Percentiles rank a stretch among this genome's conserved stretches.
phyloP scores from a whole-genome alignment of 2,888 invertebrate species.

The Thera obeliscata region DNA sequence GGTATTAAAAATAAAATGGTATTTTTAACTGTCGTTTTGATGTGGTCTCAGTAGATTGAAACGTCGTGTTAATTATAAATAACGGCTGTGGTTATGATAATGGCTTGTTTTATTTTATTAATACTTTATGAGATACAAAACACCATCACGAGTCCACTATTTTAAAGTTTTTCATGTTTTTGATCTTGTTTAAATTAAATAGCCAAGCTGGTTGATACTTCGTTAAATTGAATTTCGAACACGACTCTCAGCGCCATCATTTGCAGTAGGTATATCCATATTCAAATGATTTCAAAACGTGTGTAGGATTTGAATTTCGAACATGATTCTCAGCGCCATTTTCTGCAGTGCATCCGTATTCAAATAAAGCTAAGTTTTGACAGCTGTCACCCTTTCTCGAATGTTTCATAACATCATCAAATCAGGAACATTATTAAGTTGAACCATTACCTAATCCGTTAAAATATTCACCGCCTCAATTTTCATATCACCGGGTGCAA shows the following conservation, averaged over 20 bases:
- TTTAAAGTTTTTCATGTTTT: not conserved
- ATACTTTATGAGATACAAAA: conserved; percentile 18
- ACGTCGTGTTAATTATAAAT: conserved; percentile 28
- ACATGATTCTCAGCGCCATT: not conserved
- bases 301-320: not conserved
- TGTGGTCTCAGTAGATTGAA: conserved; percentile 20
- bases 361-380: not conserved
- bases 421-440: conserved; percentile 13
- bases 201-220: too few relatives aligned
- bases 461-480: conserved; percentile 43
- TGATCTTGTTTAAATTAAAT: not conserved
- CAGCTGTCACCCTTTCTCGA: conserved; percentile 3
- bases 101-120: conserved; percentile 19
- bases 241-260: not conserved
- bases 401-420: conserved; percentile 7
- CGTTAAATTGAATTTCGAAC: not conserved
- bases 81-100: conserved; percentile 15
- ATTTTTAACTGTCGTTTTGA: conserved; percentile 24
- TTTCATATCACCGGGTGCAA: conserved; percentile 53
- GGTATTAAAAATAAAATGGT: conserved; percentile 26
- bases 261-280: not conserved
- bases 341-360: not conserved
- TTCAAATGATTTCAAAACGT: too few relatives aligned
- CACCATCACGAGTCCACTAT: conserved; percentile 13
- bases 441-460: conserved; percentile 34